Evolutionary conservation across 2,113 vertebrate species (phyloP).

Genomic region (Bostrychus sinensis): DNA sequence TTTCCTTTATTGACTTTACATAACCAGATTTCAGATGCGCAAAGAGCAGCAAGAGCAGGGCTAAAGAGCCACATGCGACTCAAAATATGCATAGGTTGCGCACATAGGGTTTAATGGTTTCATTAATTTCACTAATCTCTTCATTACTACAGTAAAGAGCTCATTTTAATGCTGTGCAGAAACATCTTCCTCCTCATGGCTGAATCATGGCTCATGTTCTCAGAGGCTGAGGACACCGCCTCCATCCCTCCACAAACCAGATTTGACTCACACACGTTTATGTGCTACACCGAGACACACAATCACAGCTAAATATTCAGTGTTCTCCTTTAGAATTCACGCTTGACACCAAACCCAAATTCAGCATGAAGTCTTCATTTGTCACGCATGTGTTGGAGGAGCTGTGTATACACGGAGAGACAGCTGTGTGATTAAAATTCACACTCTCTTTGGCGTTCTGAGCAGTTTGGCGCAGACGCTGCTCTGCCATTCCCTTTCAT

Average conservation of each 20-base stretch:
- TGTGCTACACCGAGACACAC: constrained; percentile 22
- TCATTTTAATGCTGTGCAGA: no score
- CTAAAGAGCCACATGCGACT: no score
- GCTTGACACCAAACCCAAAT: constrained; percentile 50
- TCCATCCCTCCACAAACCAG: constrained; percentile 14
- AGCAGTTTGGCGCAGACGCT: constrained; percentile 75
- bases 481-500: constrained; percentile 81
- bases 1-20: no score
- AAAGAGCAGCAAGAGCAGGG: no score
- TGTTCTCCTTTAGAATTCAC: constrained; percentile 53
- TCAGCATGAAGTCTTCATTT: constrained; percentile 62
- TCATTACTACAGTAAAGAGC: no score
- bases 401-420: constrained; percentile 57
- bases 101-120: no score
- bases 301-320: constrained; percentile 53
- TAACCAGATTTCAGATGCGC: no score
- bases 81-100: no score
- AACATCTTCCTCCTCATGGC: no score
- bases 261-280: constrained; percentile 34
- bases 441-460: constrained; percentile 56
- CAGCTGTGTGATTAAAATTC: constrained; percentile 75
- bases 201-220: no score
- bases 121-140: no score
- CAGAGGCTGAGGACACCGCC: not conserved
- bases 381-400: constrained; percentile 53